Evolutionary conservation across 2,797 vertebrate genomes (phyloP), one percentile per base, ranked within the genome.

Genomic region (Ctenopoma kingsleyae): DNA sequence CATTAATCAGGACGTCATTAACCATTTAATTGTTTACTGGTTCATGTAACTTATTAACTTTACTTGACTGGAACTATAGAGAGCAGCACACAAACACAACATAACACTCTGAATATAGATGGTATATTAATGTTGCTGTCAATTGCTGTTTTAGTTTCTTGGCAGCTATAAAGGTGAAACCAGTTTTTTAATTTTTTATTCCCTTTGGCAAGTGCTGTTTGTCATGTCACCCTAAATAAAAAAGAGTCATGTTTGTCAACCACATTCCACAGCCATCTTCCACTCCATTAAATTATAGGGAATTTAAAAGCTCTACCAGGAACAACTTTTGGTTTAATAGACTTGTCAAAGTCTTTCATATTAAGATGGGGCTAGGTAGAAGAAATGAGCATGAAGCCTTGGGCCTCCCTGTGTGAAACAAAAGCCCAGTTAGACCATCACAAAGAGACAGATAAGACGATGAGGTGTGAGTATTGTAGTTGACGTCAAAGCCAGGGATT

Each of bases 301-400:
- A 25, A 40, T 68, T 66, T 58, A 73, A 51, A 47, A 32, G 57
- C 56, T 79, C 17, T 43, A 48, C 57, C 19, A 71, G 35, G 43
- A 65, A 78, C 61, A 71, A 44, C 27, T 11, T 55, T 60, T 32
- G 56, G 58, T 71, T 54, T 69, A 61, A 61, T 65, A 61, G 43
- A 71, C 67, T 27, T 62, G 68, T 60, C 69, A 66, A 66, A 72
- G 50, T 75, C 40, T 60, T 63, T 62, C 49, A 40, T n/a, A 7
- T 19, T 36, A 32, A 63, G 17, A 70, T 17, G 35, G 25, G 12
- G 22, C 50, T 59, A 32, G 35, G 35, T 54, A 41, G 74, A 76
- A 76, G 61, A 65, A 76, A 48, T 61, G 57, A 72, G 11, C 51
- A 60, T 10, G 25, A 25, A 40, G 72, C 57, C 50, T 71, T 41